Evolutionary conservation across 2,797 vertebrate genomes (phyloP), one percentile per base, ranked within the genome.

Genomic region (Ficedula albicollis): DNA sequence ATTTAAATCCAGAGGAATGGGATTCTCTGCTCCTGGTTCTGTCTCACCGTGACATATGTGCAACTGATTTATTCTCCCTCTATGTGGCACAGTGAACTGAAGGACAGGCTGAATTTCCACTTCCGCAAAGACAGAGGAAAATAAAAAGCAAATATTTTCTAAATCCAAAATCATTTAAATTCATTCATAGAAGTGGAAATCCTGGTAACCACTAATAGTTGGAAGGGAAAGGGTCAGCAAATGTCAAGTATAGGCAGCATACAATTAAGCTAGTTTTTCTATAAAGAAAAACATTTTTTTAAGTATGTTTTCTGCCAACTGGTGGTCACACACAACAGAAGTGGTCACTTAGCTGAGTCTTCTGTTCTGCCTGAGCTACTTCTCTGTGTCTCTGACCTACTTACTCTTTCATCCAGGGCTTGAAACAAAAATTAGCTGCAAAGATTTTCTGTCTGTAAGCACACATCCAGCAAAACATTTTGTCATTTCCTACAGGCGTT

Each of bases 271-370:
- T 56, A 83, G 27, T 46, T 66, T 92, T 83, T 89, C 82, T 60
- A 43, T 46, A 92, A 93, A 93, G 72, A 67, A 90, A 89, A 87
- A 14, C 22, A 73, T 87, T 89, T 51, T 91, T 95, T 90, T 72
- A 90, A 73, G 76, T 41, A 67, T 34, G 18, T 87, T 55, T 73
- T 85, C 63, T 96, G 95, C 59, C 94, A 96, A 46, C 30, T 70
- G 10, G 9, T 82, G 58, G 55, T 87, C 70, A 85, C 54, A 81
- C 36, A 85, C 34, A 69, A 68, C 66, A 78, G 67, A 85, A 34
- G 14, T 64, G 63, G 27, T 63, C 8, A 54, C 55, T 58, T 34
- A 56, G 20, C n/a, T 60, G 58, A 64, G 32, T 77, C 77, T 77
- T 75, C 78, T 41, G 38, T 80, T 73, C 84, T 67, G 67, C 66